These are phyloP conservation scores for Montipora sp. DNA, from an alignment of 64 coral and sea anemone species.

Conservation along the genomic window DNA sequence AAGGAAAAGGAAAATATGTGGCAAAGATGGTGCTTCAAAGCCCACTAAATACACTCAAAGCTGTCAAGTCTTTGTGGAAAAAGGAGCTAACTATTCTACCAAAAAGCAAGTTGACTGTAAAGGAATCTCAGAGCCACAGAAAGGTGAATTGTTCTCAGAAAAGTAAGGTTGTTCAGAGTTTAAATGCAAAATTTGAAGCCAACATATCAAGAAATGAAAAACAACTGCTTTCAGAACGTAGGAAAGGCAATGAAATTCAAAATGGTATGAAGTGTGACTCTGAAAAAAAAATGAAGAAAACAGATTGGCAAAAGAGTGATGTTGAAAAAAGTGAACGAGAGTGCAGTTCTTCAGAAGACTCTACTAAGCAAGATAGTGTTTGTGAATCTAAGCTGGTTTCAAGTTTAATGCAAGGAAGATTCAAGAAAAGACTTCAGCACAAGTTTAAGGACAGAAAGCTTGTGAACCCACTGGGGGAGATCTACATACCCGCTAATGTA, in stretches of 20 bases:
- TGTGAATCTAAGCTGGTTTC: not conserved
- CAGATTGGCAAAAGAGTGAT: not conserved
- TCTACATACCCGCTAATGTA: conserved; percentile 35
- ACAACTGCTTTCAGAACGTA: not conserved
- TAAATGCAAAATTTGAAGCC: conserved; percentile 7
- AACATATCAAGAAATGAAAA: not conserved
- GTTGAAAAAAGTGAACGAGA: not conserved
- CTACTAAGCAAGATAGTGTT: not conserved
- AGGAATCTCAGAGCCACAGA: not conserved
- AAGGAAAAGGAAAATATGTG: not conserved
- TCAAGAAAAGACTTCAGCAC: not conserved
- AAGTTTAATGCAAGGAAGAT: not conserved
- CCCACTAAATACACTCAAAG: conserved; percentile 29
- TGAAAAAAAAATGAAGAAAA: not conserved
- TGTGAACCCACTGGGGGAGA: conserved; percentile 21
- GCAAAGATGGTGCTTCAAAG: conserved; percentile 1
- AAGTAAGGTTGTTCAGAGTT: conserved; percentile 37
- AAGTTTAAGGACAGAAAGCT: conserved; percentile 44
- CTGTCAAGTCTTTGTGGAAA: not conserved
- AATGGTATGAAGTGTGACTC: not conserved
- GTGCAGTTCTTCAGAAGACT: not conserved
- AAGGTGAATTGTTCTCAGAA: conserved; percentile 5
- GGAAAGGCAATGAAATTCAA: not conserved
- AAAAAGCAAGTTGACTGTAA: not conserved
- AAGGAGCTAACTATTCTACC: not conserved